Conservation (phyloP, 2,113 vertebrate species). For the Synodontis membranacea region DNA sequence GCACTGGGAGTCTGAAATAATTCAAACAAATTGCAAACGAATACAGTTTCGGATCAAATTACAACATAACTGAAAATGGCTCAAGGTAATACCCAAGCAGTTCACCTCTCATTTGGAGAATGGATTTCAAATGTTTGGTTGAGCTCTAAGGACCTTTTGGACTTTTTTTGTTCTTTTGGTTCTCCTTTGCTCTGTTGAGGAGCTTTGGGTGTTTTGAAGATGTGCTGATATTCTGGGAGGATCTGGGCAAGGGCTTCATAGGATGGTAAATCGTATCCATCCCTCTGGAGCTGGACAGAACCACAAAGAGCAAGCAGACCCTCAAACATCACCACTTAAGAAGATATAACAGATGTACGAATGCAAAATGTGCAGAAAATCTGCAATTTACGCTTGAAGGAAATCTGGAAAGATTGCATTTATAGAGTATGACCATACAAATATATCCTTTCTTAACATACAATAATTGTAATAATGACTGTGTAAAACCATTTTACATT, state of each 20-base stretch:
- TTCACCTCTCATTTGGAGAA: conserved; percentile 48
- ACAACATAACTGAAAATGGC: background rate
- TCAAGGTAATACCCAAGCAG: background rate
- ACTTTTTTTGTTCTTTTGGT: conserved; percentile 6
- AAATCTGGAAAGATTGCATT: background rate
- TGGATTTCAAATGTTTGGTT: conserved; percentile 57
- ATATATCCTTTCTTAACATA: background rate
- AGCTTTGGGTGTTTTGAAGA: conserved; percentile 37
- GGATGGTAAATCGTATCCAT: conserved; percentile 60
- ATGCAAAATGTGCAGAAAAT: background rate
- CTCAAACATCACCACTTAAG: background rate
- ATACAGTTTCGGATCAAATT: background rate
- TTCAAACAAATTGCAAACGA: background rate
- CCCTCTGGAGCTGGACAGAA: conserved; percentile 51
- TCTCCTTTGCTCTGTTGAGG: conserved; percentile 33
- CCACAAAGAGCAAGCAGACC: conserved; percentile 2
- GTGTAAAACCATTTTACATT: background rate
- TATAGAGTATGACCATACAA: background rate
- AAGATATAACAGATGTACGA: background rate
- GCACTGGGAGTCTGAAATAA: conserved; percentile 48
- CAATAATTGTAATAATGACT: background rate
- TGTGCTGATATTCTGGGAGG: conserved; percentile 57
- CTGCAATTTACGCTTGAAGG: background rate
- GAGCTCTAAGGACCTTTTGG: conserved; percentile 18
- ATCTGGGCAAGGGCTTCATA: conserved; percentile 68